These are phyloP conservation scores for Brachionus calyciflorus DNA, from an alignment of 1,140 invertebrate species.

Conservation along the genomic window DNA sequence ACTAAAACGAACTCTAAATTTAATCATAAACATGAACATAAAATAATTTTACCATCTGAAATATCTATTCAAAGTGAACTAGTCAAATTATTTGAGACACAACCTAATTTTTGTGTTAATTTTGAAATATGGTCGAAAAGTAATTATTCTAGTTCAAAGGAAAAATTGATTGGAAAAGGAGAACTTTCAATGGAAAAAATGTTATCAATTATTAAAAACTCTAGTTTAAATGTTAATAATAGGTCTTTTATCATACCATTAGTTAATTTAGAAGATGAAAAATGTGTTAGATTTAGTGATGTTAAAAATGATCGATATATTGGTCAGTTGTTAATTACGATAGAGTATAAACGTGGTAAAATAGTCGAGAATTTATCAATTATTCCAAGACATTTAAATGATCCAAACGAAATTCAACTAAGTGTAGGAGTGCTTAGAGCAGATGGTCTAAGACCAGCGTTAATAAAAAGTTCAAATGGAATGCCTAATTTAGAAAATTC, in stretches of 20 bases:
- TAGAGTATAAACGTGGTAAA: conserved; percentile 15
- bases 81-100: not conserved
- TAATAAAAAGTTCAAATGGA: not conserved
- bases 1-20: not conserved
- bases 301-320: not conserved
- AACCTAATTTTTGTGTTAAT: not conserved
- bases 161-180: not conserved
- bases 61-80: not conserved
- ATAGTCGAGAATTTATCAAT: not conserved
- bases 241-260: conserved; percentile 17
- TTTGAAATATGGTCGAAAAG: conserved; percentile 15
- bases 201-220: not conserved
- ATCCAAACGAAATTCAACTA: not conserved
- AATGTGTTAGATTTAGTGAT: not conserved
- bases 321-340: not conserved
- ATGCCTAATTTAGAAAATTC: not conserved
- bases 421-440: conserved; percentile 10
- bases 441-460: not conserved
- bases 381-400: not conserved
- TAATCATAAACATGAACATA: not conserved
- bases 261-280: not conserved
- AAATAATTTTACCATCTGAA: not conserved
- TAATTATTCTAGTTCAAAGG: not conserved
- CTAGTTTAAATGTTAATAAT: not conserved
- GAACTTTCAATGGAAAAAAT: not conserved